Evolutionary conservation across 2,797 vertebrate genomes (phyloP).

Genomic region (Poeciliopsis infans): DNA sequence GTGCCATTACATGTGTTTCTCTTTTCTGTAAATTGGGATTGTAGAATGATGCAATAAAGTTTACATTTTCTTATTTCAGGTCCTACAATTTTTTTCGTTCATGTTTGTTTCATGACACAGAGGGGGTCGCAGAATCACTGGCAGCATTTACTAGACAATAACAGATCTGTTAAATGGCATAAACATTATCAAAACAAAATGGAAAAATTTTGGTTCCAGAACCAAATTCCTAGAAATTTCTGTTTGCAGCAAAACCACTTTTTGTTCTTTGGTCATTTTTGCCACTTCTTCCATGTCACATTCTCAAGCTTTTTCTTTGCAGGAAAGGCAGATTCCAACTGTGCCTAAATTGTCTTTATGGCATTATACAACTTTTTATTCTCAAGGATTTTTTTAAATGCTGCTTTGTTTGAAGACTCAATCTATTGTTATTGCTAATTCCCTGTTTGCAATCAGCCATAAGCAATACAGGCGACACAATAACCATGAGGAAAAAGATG

Average conservation of each 20-base stretch:
- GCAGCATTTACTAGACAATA: not conserved
- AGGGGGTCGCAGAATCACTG: not conserved
- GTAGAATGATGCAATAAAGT: constrained; percentile 84
- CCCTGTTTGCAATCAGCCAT: not conserved
- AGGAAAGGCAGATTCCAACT: not conserved
- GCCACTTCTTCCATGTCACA: not conserved
- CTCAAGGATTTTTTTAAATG: not conserved
- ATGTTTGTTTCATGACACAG: constrained; percentile 2
- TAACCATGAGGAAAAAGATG: not conserved
- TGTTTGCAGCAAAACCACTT: not conserved
- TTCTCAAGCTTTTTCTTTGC: not conserved
- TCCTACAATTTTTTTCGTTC: constrained; percentile 16
- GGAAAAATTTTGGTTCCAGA: not conserved
- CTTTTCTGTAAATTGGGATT: constrained; percentile 79
- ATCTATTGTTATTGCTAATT: no score
- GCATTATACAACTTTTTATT: not conserved
- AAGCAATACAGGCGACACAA: not conserved
- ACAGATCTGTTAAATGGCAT: not conserved
- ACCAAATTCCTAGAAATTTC: not conserved
- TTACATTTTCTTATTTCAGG: constrained; percentile 83
- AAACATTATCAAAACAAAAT: not conserved
- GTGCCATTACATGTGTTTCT: constrained; percentile 75
- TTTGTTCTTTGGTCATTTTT: not conserved
- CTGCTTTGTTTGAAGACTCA: not conserved
- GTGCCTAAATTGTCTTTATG: not conserved